A percentile compares a stretch with the other conserved stretches of the same genome.
Conservation (phyloP, 2,797 vertebrate genomes). For the Sebastes matsubarae region DNA sequence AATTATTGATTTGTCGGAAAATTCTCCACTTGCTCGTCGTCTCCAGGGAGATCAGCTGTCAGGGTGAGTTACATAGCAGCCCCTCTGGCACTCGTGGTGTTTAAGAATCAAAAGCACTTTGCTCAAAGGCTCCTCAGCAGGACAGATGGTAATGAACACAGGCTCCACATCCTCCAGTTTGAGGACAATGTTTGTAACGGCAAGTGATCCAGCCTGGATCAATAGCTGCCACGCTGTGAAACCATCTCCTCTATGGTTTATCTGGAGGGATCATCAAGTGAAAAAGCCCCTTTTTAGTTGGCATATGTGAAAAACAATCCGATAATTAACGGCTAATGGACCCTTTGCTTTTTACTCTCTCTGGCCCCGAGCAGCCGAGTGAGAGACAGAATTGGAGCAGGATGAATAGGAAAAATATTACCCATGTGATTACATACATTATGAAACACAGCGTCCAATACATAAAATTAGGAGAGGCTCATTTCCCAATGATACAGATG, state of each 20-base stretch:
- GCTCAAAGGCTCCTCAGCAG: conserved; percentile 41
- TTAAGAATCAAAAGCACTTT: conserved; percentile 38
- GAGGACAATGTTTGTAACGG: conserved; percentile 42
- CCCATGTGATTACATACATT: conserved; percentile 2
- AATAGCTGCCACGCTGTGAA: conserved; percentile 41
- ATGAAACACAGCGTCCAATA: conserved; percentile 25
- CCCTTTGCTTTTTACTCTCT: conserved; percentile 3
- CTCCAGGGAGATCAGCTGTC: background rate
- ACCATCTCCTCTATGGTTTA: conserved; percentile 24
- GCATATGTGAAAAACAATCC: conserved; percentile 41
- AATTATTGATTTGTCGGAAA: background rate
- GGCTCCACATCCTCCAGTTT: conserved; percentile 23
- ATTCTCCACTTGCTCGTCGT: background rate
- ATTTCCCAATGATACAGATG: conserved; percentile 30
- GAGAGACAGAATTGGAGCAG: conserved; percentile 20
- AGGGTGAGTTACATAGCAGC: background rate
- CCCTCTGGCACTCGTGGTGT: background rate
- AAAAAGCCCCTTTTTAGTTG: conserved; percentile 19
- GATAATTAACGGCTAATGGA: conserved; percentile 51
- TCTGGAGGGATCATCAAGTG: conserved; percentile 21
- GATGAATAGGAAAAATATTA: conserved; percentile 31
- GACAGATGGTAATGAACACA: conserved; percentile 28
- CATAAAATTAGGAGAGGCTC: conserved; percentile 5
- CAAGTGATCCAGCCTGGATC: conserved; percentile 37
- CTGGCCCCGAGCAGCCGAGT: conserved; percentile 11